Evolutionary conservation across 2,113 vertebrate species (phyloP), one percentile per base, ranked within the genome.

Genomic region (Himantopus leucocephalus): DNA sequence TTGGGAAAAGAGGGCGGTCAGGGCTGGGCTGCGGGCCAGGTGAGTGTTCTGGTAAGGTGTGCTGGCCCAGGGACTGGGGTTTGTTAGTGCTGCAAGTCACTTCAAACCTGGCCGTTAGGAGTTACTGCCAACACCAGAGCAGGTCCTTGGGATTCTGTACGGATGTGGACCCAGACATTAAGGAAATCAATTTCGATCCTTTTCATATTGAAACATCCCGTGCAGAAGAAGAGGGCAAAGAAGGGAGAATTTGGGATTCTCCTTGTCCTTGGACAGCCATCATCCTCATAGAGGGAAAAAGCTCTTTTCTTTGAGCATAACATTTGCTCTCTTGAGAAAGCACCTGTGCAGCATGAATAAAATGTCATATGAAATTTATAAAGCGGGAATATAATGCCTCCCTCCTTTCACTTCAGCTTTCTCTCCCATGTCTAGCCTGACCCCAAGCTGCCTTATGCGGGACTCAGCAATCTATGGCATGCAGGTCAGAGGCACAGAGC

Each of bases 91-190:
- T 56, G 50, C 14, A 41, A 58, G 58, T 48, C 18, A 1, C 47
- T 66, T 47, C 24, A 13, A 24, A 21, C 32, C 26, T 27, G 45
- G 29, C 64, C 0, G 0, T 41, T 34, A 34, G 32, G 27, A 1
- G 2, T 60, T 45, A 8, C 78, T 73, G 78, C 72, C 17, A 39
- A 1, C 56, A 19, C 21, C 43, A 26, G 10, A 48, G 26, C 20
- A 43, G 55, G 6, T 35, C 21, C 22, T 53, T 24, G 63, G 34
- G 30, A 4, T 21, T 34, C 18, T 60, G 60, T 23, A 20, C 4
- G 0, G 12, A 13, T 14, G 39, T 26, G 34, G 48, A 55, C 12
- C 37, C 62, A 70, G 34, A 27, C 10, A 2, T 8, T 10, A 41
- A 63, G 34, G 52, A 53, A 90, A 58, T 39, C 0, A 4, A 5